Percentiles rank a stretch among this genome's conserved stretches.
Conservation (phyloP, 2,888 invertebrate genomes). For the Temnothorax ravouxi region DNA sequence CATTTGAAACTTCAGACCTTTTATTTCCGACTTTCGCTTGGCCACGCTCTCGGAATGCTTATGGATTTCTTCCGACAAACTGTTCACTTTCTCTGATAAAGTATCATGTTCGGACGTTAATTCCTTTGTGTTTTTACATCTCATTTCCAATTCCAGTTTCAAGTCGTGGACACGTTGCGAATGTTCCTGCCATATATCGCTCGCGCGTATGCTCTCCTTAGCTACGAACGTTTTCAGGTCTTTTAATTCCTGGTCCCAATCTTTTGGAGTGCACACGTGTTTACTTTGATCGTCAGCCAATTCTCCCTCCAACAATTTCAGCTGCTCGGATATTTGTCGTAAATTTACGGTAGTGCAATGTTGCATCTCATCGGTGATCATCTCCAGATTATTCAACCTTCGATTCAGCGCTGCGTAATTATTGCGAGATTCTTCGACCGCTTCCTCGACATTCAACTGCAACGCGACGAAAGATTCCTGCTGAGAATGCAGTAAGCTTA, state of each 20-base stretch:
- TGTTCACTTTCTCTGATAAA: constrained; percentile 87
- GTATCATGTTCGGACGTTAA: constrained; percentile 86
- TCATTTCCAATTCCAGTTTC: constrained; percentile 87
- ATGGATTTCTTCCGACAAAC: constrained; percentile 85
- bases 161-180: constrained; percentile 85
- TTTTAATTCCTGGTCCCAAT: constrained; percentile 77
- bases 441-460: constrained; percentile 69
- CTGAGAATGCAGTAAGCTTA: constrained; percentile 67
- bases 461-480: constrained; percentile 74
- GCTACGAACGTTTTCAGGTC: constrained; percentile 83
- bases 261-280: constrained; percentile 52
- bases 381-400: constrained; percentile 73
- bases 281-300: constrained; percentile 66
- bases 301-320: constrained; percentile 69
- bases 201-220: constrained; percentile 84
- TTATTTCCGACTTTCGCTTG: constrained; percentile 65
- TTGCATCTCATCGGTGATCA: constrained; percentile 68
- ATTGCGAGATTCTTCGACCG: constrained; percentile 63
- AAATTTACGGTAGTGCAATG: constrained; percentile 69
- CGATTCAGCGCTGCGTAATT: constrained; percentile 52
- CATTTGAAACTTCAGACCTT: constrained; percentile 76
- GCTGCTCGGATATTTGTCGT: constrained; percentile 71
- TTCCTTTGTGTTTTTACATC: constrained; percentile 86
- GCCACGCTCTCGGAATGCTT: constrained; percentile 59
- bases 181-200: constrained; percentile 85